Percentiles rank a stretch among this genome's conserved stretches.
Evolutionary conservation across 2,888 invertebrate genomes (phyloP).

Genomic region (Nasonovia ribisnigri): DNA sequence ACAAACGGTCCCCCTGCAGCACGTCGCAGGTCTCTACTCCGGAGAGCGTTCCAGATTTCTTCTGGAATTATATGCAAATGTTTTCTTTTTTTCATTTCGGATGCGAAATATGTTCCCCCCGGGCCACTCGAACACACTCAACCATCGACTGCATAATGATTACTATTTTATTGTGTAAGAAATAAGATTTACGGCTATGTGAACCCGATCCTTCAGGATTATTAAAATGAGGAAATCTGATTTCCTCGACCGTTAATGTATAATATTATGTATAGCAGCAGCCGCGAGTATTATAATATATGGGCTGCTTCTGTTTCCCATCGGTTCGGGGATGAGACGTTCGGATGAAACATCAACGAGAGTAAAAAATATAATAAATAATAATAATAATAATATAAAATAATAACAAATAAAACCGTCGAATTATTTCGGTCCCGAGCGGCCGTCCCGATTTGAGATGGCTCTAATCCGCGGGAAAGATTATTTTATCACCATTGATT

Average conservation of each 20-base stretch:
- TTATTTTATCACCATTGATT: background rate
- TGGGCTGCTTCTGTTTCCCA: slow-evolving; percentile 50
- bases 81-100: slow-evolving; percentile 48
- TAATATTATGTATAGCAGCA: slow-evolving; percentile 16
- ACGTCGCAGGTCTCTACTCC: slow-evolving; percentile 27
- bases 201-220: slow-evolving; percentile 65
- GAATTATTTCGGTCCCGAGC: slow-evolving; percentile 24
- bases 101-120: slow-evolving; percentile 64
- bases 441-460: background rate
- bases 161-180: slow-evolving; percentile 62
- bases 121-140: slow-evolving; percentile 63
- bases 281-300: slow-evolving; percentile 12
- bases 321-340: slow-evolving; percentile 2
- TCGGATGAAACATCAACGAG: background rate
- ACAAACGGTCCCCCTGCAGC: slow-evolving; percentile 58
- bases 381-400: slow-evolving; percentile 22
- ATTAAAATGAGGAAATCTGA: slow-evolving; percentile 65
- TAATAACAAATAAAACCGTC: slow-evolving; percentile 41
- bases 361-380: background rate
- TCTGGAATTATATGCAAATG: slow-evolving; percentile 64
- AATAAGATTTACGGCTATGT: slow-evolving; percentile 64
- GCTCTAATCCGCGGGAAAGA: background rate
- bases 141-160: slow-evolving; percentile 63
- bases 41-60: slow-evolving; percentile 58
- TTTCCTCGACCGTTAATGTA: slow-evolving; percentile 64